A percentile compares a stretch with the other conserved stretches of the same genome.
These are phyloP conservation scores for Diplodus puntazzo DNA, from an alignment of 2,797 vertebrate genomes.

Conservation along the genomic window DNA sequence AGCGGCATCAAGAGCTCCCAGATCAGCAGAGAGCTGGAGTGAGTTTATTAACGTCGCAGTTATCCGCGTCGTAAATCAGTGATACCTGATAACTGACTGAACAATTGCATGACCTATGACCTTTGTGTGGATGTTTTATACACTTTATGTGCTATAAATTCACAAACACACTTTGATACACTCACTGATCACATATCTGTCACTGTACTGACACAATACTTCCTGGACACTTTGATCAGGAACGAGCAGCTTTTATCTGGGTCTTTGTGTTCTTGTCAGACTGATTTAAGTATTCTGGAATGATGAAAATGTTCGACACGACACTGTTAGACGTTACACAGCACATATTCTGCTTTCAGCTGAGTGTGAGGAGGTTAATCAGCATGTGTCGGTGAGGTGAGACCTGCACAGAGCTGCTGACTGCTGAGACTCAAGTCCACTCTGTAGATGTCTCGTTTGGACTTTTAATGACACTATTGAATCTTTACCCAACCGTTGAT, in stretches of 20 bases:
- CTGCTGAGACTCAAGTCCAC: background rate
- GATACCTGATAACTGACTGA: background rate
- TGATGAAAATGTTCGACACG: background rate
- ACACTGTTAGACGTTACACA: slow-evolving; percentile 6
- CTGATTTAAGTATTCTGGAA: background rate
- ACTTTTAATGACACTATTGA: background rate
- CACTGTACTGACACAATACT: too few relatives aligned
- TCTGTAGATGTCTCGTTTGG: background rate
- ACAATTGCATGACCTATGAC: background rate
- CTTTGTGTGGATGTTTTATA: too few relatives aligned
- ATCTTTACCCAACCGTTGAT: background rate
- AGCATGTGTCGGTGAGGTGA: slow-evolving; percentile 31
- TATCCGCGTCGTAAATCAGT: background rate
- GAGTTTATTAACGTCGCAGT: slow-evolving; percentile 69
- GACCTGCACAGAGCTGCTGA: slow-evolving; percentile 24
- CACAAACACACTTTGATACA: too few relatives aligned
- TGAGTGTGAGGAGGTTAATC: slow-evolving; percentile 21
- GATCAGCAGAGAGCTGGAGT: slow-evolving; percentile 87
- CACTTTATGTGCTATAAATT: too few relatives aligned
- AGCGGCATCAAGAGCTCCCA: slow-evolving; percentile 72
- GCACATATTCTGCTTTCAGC: background rate
- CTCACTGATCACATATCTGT: too few relatives aligned
- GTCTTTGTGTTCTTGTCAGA: slow-evolving; percentile 2
- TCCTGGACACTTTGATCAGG: background rate
- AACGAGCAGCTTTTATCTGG: background rate